Percentiles rank a stretch among this genome's conserved stretches.
These are phyloP conservation scores for Vespertilio murinus DNA, from an alignment of 2,797 vertebrate species.

Conservation along the genomic window DNA sequence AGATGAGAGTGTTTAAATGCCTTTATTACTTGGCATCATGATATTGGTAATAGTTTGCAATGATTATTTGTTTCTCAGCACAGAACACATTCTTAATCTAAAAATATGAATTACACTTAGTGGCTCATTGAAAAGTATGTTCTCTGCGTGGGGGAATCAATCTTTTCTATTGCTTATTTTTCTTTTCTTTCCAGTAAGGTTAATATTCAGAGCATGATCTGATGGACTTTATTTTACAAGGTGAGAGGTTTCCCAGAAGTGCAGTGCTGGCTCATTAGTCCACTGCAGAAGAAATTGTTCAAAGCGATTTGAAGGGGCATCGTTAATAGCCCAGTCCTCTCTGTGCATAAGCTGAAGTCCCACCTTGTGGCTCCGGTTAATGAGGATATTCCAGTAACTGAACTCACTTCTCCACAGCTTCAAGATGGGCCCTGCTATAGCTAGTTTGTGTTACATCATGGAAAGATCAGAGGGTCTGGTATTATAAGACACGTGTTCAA, in stretches of 20 bases:
- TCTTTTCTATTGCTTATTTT: constrained; percentile 7
- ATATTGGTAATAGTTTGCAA: not conserved
- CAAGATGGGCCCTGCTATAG: not conserved
- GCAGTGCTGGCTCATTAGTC: constrained; percentile 38
- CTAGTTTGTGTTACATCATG: not conserved
- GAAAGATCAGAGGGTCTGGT: not conserved
- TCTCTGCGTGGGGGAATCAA: not conserved
- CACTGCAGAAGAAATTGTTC: constrained; percentile 1
- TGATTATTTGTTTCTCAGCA: constrained; percentile 28
- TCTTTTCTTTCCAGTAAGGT: constrained; percentile 44
- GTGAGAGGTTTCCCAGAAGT: constrained; percentile 33
- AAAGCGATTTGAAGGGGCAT: constrained; percentile 35
- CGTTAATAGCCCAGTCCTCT: not conserved
- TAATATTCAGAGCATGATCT: constrained; percentile 47
- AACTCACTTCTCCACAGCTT: not conserved
- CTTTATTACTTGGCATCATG: not conserved
- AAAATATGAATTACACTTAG: constrained; percentile 36
- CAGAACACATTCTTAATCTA: constrained; percentile 40
- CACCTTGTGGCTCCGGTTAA: constrained; percentile 20
- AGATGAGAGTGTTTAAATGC: not conserved
- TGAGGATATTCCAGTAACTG: constrained; percentile 30
- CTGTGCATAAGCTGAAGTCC: not conserved
- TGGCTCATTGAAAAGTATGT: constrained; percentile 30
- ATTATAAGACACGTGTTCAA: not conserved
- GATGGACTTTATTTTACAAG: not conserved